Conservation (phyloP, 1,140 invertebrate species). For the Plutomurus gul region DNA sequence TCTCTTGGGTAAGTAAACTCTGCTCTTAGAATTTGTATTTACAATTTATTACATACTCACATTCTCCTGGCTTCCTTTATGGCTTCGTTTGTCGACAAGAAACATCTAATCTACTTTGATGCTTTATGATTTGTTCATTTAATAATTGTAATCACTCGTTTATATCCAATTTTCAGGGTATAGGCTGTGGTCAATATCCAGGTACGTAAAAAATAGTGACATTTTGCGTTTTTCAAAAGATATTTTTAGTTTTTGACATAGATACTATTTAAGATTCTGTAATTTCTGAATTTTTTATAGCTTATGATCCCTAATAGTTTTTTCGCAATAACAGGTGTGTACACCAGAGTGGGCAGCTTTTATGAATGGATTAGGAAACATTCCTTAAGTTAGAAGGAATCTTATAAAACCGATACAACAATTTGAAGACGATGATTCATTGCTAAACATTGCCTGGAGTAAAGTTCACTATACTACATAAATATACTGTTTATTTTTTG, state of each 20-base stretch:
- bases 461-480: too few species aligned
- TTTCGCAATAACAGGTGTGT: background rate
- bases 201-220: background rate
- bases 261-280: background rate
- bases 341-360: background rate
- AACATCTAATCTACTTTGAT: too few species aligned
- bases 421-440: too few species aligned
- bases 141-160: background rate
- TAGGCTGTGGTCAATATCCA: background rate
- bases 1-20: conserved; percentile 2
- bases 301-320: too few species aligned
- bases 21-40: background rate
- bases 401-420: background rate
- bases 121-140: background rate
- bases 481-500: too few species aligned
- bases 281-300: background rate
- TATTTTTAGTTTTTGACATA: background rate
- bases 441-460: too few species aligned
- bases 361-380: background rate
- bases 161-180: background rate
- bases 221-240: background rate
- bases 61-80: too few species aligned
- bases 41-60: too few species aligned
- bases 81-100: too few species aligned
- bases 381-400: background rate